Evolutionary conservation across 2,888 invertebrate species (phyloP).

Genomic region (Kryphioiulus occultus): DNA sequence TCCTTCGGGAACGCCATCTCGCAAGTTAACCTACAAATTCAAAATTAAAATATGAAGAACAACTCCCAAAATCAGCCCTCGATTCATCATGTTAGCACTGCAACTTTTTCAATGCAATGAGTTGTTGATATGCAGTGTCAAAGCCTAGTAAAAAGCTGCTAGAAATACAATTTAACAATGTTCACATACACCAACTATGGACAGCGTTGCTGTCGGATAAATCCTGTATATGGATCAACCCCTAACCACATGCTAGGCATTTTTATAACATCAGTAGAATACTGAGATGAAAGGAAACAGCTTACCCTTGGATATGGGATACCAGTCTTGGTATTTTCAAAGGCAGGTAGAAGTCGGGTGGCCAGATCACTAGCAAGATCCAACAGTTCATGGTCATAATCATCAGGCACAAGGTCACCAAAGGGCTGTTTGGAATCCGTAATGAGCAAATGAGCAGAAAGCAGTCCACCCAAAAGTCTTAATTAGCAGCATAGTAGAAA

Average conservation of each 20-base stretch:
- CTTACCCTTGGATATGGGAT: slow-evolving; percentile 66
- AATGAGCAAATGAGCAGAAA: slow-evolving; percentile 71
- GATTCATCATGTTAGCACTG: too few species aligned
- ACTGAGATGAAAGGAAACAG: slow-evolving; percentile 37
- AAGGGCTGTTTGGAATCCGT: slow-evolving; percentile 64
- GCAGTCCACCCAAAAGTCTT: slow-evolving; percentile 64
- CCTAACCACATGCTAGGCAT: too few species aligned
- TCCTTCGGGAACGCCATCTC: slow-evolving; percentile 88
- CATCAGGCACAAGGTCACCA: slow-evolving; percentile 53
- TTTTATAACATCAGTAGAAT: too few species aligned
- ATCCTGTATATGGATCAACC: too few species aligned
- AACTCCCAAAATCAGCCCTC: not conserved
- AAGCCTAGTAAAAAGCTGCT: too few species aligned
- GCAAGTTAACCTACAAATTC: slow-evolving; percentile 70
- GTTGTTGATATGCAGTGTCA: too few species aligned
- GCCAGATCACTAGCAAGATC: slow-evolving; percentile 72
- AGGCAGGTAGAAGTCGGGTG: slow-evolving; percentile 68
- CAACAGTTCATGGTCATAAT: slow-evolving; percentile 69
- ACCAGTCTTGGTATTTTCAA: slow-evolving; percentile 69
- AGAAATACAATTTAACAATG: too few species aligned
- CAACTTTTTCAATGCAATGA: too few species aligned
- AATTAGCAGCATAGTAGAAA: not conserved
- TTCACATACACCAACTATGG: too few species aligned
- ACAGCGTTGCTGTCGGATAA: too few species aligned
- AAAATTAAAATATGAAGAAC: slow-evolving; percentile 55